A percentile compares a stretch with the other conserved stretches of the same genome.
Evolutionary conservation across 1,140 invertebrate genomes (phyloP).

Genomic region (Holotrichia oblita): DNA sequence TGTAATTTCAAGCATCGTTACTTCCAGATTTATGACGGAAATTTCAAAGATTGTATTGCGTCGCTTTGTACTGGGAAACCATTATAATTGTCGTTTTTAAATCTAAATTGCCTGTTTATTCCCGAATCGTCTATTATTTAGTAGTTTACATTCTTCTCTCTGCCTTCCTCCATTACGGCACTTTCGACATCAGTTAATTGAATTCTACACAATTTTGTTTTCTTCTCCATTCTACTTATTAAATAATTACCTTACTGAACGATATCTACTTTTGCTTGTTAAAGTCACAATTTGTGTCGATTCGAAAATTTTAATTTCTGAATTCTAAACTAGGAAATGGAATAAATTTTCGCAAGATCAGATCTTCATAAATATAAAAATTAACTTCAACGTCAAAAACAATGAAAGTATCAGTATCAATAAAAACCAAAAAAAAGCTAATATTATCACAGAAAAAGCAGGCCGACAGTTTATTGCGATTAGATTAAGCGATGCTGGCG

Average conservation of each 20-base stretch:
- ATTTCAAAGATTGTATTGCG: constrained; percentile 33
- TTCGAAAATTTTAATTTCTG: too few relatives aligned
- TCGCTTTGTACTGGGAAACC: constrained; percentile 19
- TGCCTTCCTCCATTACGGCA: not conserved
- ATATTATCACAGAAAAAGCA: not conserved
- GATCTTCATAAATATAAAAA: too few relatives aligned
- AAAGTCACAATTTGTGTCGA: too few relatives aligned
- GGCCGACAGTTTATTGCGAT: not conserved
- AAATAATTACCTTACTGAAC: not conserved
- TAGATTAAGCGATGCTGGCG: not conserved
- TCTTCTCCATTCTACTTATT: not conserved
- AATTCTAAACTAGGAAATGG: too few relatives aligned
- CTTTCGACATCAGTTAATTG: not conserved
- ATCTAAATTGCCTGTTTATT: constrained; percentile 31
- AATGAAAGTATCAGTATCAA: not conserved
- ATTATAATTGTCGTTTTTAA: constrained; percentile 33
- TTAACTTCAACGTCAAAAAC: not conserved
- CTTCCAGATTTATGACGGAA: constrained; percentile 26
- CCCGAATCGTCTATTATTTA: constrained; percentile 26
- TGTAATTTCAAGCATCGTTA: constrained; percentile 36
- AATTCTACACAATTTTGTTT: not conserved
- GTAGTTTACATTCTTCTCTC: not conserved
- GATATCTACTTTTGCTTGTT: too few relatives aligned
- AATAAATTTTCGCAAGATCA: too few relatives aligned
- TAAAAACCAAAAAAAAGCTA: not conserved